A percentile compares a stretch with the other conserved stretches of the same genome.
Evolutionary conservation across 2,888 invertebrate genomes (phyloP).

Genomic region (Tetrapedia diversipes): DNA sequence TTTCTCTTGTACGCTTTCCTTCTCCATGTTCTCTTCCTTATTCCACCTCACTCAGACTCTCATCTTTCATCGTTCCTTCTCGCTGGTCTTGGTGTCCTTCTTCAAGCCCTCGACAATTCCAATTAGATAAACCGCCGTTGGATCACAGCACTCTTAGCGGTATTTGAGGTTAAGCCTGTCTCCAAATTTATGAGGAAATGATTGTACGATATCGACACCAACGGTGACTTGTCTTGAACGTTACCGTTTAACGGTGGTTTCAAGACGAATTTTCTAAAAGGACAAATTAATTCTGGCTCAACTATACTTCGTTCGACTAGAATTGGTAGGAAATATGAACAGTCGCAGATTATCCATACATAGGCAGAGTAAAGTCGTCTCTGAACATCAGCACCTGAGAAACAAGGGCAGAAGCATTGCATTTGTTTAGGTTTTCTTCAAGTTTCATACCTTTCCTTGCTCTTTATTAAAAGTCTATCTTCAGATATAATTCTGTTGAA

Average conservation of each 20-base stretch:
- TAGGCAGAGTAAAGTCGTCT: too few species aligned
- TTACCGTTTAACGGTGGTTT: background rate
- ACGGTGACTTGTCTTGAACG: too few species aligned
- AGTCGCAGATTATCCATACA: too few species aligned
- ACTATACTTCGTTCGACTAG: background rate
- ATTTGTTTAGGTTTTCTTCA: too few species aligned
- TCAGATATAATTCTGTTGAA: too few species aligned
- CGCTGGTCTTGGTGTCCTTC: slow-evolving; percentile 56
- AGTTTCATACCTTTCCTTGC: too few species aligned
- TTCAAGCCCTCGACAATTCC: slow-evolving; percentile 79
- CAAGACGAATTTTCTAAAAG: background rate
- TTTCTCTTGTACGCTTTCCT: slow-evolving; percentile 10
- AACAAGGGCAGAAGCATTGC: too few species aligned
- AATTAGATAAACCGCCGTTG: slow-evolving; percentile 81
- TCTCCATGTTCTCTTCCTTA: slow-evolving; percentile 8
- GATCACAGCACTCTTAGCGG: slow-evolving; percentile 79
- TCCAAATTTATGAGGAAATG: slow-evolving; percentile 44
- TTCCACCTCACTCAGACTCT: slow-evolving; percentile 24
- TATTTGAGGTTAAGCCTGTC: slow-evolving; percentile 53
- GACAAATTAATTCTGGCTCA: background rate
- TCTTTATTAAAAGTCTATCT: too few species aligned
- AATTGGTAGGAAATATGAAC: background rate
- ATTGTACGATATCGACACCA: slow-evolving; percentile 61
- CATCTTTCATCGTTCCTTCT: slow-evolving; percentile 33
- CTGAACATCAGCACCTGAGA: too few species aligned